Percentiles rank a stretch among this genome's conserved stretches.
These are phyloP conservation scores for Protomyctophum bolini DNA, from an alignment of 2,113 vertebrate species.

Conservation along the genomic window DNA sequence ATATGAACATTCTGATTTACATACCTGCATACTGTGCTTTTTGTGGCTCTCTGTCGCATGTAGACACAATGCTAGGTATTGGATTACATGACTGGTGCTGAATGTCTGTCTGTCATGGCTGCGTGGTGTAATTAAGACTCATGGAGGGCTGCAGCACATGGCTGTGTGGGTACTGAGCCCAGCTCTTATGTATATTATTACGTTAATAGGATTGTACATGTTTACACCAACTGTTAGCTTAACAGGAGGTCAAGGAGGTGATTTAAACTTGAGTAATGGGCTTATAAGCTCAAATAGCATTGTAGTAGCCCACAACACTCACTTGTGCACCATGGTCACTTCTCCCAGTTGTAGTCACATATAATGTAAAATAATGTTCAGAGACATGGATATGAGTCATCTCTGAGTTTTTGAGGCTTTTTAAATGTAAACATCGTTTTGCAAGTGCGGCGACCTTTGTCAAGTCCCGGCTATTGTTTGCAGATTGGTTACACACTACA, in stretches of 20 bases:
- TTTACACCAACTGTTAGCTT: constrained; percentile 68
- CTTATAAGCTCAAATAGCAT: constrained; percentile 44
- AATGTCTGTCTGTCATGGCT: constrained; percentile 41
- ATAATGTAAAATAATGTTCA: constrained; percentile 23
- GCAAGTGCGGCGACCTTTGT: constrained; percentile 78
- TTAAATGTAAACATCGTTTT: constrained; percentile 56
- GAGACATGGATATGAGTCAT: constrained; percentile 20
- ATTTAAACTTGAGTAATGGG: constrained; percentile 62
- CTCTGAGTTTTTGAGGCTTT: constrained; percentile 33
- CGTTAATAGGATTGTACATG: constrained; percentile 67
- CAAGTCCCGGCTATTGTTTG: constrained; percentile 81
- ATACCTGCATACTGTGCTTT: neutral
- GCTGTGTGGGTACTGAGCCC: constrained; percentile 32
- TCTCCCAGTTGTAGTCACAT: constrained; percentile 6
- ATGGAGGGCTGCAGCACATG: constrained; percentile 26
- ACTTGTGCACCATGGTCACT: constrained; percentile 14
- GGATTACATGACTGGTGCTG: constrained; percentile 21
- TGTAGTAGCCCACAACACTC: constrained; percentile 35
- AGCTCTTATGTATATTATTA: constrained; percentile 53
- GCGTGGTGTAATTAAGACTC: constrained; percentile 54
- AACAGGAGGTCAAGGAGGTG: constrained; percentile 57
- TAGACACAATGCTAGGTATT: constrained; percentile 29
- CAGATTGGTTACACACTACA: constrained; percentile 72
- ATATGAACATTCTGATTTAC: too few relatives aligned
- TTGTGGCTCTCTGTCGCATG: constrained; percentile 18